phyloP scores from a whole-genome alignment of 2,888 invertebrate species.

The Hesperia comma region DNA sequence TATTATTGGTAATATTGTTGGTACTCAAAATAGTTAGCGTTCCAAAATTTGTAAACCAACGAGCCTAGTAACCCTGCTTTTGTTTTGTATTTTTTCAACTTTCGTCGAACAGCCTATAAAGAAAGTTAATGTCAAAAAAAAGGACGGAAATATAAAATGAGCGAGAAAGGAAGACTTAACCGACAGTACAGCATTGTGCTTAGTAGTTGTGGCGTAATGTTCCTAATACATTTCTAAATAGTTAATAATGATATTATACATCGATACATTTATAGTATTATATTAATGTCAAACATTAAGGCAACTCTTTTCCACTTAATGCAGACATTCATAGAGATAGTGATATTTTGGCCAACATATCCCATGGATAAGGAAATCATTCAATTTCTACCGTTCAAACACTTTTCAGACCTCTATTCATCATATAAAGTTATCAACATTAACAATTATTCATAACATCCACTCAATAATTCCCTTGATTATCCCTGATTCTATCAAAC shows the following conservation, averaged over 20 bases:
- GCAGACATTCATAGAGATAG: too few species aligned
- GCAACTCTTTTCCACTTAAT: constrained; percentile 12
- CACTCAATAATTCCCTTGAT: background rate
- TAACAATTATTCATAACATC: background rate
- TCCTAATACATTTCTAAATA: constrained; percentile 34
- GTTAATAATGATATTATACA: constrained; percentile 30
- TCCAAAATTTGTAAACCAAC: too few species aligned
- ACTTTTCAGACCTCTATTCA: background rate
- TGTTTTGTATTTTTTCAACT: too few species aligned
- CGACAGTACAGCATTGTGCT: constrained; percentile 38
- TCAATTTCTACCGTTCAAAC: too few species aligned
- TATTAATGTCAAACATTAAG: constrained; percentile 23
- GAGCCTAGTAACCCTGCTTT: too few species aligned
- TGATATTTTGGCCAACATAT: too few species aligned
- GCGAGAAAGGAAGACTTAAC: constrained; percentile 36
- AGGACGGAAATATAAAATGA: constrained; percentile 38
- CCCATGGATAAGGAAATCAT: too few species aligned
- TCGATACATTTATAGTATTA: constrained; percentile 20
- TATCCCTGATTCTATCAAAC: background rate
- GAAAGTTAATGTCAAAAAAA: constrained; percentile 33
- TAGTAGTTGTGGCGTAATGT: constrained; percentile 34
- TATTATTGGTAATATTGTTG: too few species aligned
- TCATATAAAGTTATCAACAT: background rate
- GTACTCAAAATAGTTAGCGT: too few species aligned
- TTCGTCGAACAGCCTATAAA: constrained; percentile 6